Evolutionary conservation across 2,888 invertebrate species (phyloP).

Genomic region (Drosophila suboccidentalis): DNA sequence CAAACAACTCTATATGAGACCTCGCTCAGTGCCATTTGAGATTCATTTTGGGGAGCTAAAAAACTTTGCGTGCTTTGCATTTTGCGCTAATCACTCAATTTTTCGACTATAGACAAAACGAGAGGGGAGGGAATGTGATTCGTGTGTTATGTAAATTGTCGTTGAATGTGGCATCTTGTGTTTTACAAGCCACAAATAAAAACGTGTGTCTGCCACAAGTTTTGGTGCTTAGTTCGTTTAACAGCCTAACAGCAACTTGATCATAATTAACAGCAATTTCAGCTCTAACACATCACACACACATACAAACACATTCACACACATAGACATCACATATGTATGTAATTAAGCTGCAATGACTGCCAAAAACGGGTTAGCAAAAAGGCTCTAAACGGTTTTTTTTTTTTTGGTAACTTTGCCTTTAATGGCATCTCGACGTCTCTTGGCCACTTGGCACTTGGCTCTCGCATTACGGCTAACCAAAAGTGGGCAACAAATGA

Average conservation of each 20-base stretch:
- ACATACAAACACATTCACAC: slow-evolving; percentile 11
- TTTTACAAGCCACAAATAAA: slow-evolving; percentile 24
- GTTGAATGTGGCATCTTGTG: slow-evolving; percentile 48
- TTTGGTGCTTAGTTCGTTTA: slow-evolving; percentile 21
- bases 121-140: neutral
- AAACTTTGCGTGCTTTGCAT: slow-evolving; percentile 37
- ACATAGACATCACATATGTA: slow-evolving; percentile 6
- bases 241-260: slow-evolving; percentile 32
- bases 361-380: slow-evolving; percentile 66
- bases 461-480: slow-evolving; percentile 33
- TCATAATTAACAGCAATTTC: slow-evolving; percentile 57
- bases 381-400: slow-evolving; percentile 63
- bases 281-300: slow-evolving; percentile 24
- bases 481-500: slow-evolving; percentile 74
- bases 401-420: slow-evolving; percentile 39
- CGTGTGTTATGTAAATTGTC: slow-evolving; percentile 54
- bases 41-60: slow-evolving; percentile 9
- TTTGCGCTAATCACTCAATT: slow-evolving; percentile 65
- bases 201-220: slow-evolving; percentile 25
- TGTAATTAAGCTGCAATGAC: slow-evolving; percentile 74
- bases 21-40: slow-evolving; percentile 47
- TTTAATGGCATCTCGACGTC: slow-evolving; percentile 39
- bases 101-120: neutral
- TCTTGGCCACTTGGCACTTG: slow-evolving; percentile 9
- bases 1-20: slow-evolving; percentile 63